These are phyloP conservation scores for Polymixis flavicincta DNA, from an alignment of 2,888 invertebrate species.

Conservation along the genomic window DNA sequence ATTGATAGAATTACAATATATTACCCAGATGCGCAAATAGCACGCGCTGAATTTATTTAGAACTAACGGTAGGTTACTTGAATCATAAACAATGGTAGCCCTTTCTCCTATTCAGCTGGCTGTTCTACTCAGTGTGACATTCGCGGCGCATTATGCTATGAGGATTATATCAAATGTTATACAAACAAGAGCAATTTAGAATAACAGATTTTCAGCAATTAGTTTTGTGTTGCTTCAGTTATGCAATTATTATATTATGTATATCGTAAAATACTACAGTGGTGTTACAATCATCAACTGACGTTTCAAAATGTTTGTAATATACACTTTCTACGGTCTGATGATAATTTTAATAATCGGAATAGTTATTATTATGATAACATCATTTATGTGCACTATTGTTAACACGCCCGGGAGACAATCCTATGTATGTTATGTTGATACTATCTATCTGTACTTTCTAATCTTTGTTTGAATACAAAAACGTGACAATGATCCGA, in stretches of 20 bases:
- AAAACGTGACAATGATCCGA: slow-evolving; percentile 77
- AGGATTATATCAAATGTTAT: slow-evolving; percentile 21
- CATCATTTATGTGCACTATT: slow-evolving; percentile 75
- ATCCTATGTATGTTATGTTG: slow-evolving; percentile 58
- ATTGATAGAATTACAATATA: slow-evolving; percentile 60
- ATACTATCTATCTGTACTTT: slow-evolving; percentile 80
- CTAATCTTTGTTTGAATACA: slow-evolving; percentile 80
- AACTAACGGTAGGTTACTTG: slow-evolving; percentile 73
- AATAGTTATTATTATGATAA: slow-evolving; percentile 78
- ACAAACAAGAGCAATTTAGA: slow-evolving; percentile 3
- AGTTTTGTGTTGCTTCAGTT: slow-evolving; percentile 19
- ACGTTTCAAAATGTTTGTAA: slow-evolving; percentile 58
- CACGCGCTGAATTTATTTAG: slow-evolving; percentile 68
- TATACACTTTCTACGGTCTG: slow-evolving; percentile 77
- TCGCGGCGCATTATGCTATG: slow-evolving; percentile 11
- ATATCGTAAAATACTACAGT: slow-evolving; percentile 31
- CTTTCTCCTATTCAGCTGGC: slow-evolving; percentile 68
- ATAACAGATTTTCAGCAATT: slow-evolving; percentile 1
- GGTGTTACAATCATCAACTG: slow-evolving; percentile 46
- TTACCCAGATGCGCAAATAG: slow-evolving; percentile 63
- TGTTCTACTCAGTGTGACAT: slow-evolving; percentile 54
- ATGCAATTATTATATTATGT: slow-evolving; percentile 39
- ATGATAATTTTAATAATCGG: slow-evolving; percentile 75
- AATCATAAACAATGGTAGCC: slow-evolving; percentile 71
- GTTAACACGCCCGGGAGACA: slow-evolving; percentile 70